Percentiles rank a stretch among this genome's conserved stretches.
Conservation (phyloP, 2,888 invertebrate genomes). For the Nephrotoma appendiculata region DNA sequence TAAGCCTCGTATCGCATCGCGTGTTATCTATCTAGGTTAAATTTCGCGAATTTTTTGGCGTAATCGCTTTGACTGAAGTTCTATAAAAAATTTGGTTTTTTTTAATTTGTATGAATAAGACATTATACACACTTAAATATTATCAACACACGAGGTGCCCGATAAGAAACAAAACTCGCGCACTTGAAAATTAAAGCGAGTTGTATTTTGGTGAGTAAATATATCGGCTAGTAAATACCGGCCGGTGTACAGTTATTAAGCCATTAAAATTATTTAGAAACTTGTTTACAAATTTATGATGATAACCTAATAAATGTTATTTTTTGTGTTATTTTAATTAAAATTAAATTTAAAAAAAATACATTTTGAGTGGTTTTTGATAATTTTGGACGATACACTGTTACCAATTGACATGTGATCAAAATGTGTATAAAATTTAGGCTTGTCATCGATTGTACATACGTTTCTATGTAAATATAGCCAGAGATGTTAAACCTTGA, state of each 20-base stretch:
- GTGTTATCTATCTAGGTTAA: not conserved
- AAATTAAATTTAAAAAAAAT: not conserved
- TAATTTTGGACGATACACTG: not conserved
- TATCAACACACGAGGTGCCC: not conserved
- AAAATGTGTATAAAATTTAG: not conserved
- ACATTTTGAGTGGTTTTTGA: not conserved
- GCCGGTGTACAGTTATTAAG: not conserved
- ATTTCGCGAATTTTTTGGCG: not conserved
- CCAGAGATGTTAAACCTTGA: not conserved
- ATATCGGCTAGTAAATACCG: not conserved
- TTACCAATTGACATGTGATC: not conserved
- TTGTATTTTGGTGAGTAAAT: not conserved
- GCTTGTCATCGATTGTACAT: not conserved
- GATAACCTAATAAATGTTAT: not conserved
- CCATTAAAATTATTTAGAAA: not conserved
- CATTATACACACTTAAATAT: not conserved
- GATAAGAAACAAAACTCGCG: not conserved
- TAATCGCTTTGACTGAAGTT: not conserved
- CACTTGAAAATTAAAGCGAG: not conserved
- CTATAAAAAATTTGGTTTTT: not conserved
- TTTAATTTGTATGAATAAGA: not conserved
- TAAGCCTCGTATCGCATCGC: not conserved
- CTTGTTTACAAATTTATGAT: not conserved
- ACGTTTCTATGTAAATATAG: not conserved
- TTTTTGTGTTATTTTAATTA: not conserved